phyloP scores from a whole-genome alignment of 2,113 vertebrate genomes.

The Sinocyclocheilus maitianheensis region DNA sequence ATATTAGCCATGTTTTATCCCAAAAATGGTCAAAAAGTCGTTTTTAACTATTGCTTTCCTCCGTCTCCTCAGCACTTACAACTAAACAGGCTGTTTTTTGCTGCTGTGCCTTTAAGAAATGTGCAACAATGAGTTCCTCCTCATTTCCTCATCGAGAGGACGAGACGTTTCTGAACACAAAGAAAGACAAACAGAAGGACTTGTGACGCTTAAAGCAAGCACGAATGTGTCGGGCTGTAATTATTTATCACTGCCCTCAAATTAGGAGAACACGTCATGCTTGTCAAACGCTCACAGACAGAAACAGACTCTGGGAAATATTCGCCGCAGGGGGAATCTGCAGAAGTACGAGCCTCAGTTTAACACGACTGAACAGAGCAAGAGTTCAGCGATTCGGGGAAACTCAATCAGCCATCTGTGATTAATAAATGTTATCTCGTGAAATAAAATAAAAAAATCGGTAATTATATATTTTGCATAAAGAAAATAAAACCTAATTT shows the following conservation, averaged over 20 bases:
- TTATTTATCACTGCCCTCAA: not conserved
- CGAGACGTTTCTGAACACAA: too few species aligned
- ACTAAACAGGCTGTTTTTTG: not conserved
- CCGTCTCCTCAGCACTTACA: too few species aligned
- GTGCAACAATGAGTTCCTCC: too few species aligned
- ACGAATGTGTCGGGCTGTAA: not conserved
- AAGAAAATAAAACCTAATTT: not conserved
- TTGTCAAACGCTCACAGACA: not conserved
- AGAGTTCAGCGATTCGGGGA: too few species aligned
- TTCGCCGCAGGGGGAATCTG: not conserved
- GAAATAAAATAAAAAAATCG: not conserved
- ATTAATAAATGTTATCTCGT: too few species aligned
- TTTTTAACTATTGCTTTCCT: not conserved
- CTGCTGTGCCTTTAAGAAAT: too few species aligned
- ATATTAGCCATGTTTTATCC: not conserved
- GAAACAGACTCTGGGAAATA: constrained; percentile 1
- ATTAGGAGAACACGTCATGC: not conserved
- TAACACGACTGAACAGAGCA: too few species aligned
- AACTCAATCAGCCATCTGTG: too few species aligned
- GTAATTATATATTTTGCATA: not conserved
- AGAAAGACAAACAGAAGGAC: too few species aligned
- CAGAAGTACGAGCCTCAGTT: too few species aligned
- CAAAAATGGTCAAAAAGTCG: not conserved
- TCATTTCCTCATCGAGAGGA: too few species aligned
- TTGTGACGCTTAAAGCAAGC: too few species aligned